Percentiles rank a stretch among this genome's conserved stretches.
Evolutionary conservation across 2,113 vertebrate genomes (phyloP).

Genomic region (Rhizomys pruinosus): DNA sequence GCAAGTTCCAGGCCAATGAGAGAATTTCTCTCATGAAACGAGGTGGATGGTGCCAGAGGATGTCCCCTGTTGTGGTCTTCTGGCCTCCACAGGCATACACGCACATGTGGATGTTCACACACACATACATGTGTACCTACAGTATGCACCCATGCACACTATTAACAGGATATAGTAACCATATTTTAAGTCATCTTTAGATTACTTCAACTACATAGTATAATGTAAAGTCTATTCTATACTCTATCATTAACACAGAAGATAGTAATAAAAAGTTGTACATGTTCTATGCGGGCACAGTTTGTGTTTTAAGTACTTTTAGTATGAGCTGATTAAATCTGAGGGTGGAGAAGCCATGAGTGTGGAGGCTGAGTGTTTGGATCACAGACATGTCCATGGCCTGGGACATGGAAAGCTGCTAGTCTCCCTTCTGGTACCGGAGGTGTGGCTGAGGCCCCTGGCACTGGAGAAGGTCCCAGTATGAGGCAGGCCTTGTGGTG

Average conservation of each 20-base stretch:
- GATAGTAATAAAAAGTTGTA: background rate
- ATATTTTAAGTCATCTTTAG: background rate
- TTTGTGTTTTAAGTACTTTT: background rate
- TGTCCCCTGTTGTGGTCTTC: background rate
- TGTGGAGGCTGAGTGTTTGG: background rate
- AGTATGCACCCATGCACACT: too few species aligned
- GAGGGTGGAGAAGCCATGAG: background rate
- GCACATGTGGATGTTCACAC: too few species aligned
- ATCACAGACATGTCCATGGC: background rate
- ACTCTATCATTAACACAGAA: background rate
- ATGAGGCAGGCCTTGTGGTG: background rate
- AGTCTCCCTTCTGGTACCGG: rapidly evolving
- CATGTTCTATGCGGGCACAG: background rate
- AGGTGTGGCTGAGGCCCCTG: background rate
- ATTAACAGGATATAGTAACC: background rate
- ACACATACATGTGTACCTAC: background rate
- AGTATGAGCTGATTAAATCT: too few species aligned
- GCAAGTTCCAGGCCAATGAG: background rate
- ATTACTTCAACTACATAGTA: background rate
- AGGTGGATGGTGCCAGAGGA: background rate
- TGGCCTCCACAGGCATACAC: background rate
- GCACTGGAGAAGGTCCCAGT: background rate
- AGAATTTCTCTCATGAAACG: background rate
- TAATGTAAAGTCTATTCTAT: background rate
- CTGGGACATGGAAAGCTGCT: background rate